Conservation (phyloP, 2,113 vertebrate species). For the Puntigrus tetrazona region DNA sequence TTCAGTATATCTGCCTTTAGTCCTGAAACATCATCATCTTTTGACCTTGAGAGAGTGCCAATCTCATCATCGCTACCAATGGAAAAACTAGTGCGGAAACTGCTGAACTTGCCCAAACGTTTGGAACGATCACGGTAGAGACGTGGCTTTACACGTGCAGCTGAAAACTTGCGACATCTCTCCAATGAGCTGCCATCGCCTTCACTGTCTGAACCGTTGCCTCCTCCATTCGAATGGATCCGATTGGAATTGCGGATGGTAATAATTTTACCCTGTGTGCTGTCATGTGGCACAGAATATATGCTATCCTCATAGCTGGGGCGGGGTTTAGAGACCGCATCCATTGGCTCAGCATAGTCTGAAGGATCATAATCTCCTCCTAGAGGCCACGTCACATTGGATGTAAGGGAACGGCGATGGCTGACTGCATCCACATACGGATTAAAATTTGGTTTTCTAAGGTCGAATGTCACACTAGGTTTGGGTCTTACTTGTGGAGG, state of each 20-base stretch:
- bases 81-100: slow-evolving; percentile 85
- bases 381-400: slow-evolving; percentile 84
- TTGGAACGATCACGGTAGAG: slow-evolving; percentile 89
- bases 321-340: slow-evolving; percentile 89
- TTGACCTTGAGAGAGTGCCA: slow-evolving; percentile 82
- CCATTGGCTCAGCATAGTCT: slow-evolving; percentile 93
- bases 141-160: slow-evolving; percentile 81
- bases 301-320: slow-evolving; percentile 94
- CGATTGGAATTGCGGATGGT: slow-evolving; percentile 95
- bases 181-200: slow-evolving; percentile 91
- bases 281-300: slow-evolving; percentile 96
- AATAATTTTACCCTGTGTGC: slow-evolving; percentile 98
- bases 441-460: slow-evolving; percentile 82
- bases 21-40: slow-evolving; percentile 85
- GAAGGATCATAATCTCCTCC: slow-evolving; percentile 89
- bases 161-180: slow-evolving; percentile 80
- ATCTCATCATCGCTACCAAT: slow-evolving; percentile 93
- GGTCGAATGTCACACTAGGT: slow-evolving; percentile 87
- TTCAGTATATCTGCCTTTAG: slow-evolving; percentile 84
- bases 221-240: slow-evolving; percentile 84
- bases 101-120: slow-evolving; percentile 88
- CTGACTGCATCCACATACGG: slow-evolving; percentile 81
- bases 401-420: slow-evolving; percentile 84
- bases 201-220: slow-evolving; percentile 94
- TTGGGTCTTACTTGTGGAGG: slow-evolving; percentile 88